Conservation (phyloP, 2,888 invertebrate species). For the Apamea crenata region DNA sequence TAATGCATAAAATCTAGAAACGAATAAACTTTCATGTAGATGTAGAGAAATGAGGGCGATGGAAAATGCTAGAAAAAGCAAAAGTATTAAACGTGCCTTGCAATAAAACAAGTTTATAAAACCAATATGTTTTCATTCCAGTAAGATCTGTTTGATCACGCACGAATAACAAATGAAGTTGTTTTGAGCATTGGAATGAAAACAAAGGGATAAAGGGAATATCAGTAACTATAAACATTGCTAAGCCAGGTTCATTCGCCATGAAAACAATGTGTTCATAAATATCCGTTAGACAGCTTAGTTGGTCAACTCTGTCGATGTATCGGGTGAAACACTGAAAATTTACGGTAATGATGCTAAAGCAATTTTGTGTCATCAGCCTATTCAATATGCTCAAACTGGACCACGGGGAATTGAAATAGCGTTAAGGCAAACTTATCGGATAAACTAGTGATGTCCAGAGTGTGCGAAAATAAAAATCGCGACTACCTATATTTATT, state of each 20-base stretch:
- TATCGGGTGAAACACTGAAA: constrained; percentile 62
- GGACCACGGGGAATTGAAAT: constrained; percentile 59
- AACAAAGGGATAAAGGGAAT: constrained; percentile 59
- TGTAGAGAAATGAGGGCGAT: background rate
- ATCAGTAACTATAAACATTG: constrained; percentile 63
- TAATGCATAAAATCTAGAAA: constrained; percentile 28
- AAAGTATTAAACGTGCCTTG: background rate
- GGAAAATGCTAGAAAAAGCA: background rate
- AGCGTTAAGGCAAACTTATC: constrained; percentile 17
- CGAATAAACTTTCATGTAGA: constrained; percentile 2
- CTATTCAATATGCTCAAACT: constrained; percentile 65
- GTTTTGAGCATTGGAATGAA: constrained; percentile 62
- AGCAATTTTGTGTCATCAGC: constrained; percentile 65
- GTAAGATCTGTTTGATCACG: constrained; percentile 42
- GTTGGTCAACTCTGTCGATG: constrained; percentile 63
- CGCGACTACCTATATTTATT: background rate
- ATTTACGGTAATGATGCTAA: constrained; percentile 68
- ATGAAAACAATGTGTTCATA: constrained; percentile 70
- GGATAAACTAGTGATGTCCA: constrained; percentile 21
- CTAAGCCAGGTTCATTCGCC: constrained; percentile 61
- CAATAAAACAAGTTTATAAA: constrained; percentile 23
- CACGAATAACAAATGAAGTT: constrained; percentile 62
- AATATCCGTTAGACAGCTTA: constrained; percentile 69
- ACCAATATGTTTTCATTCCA: constrained; percentile 50
- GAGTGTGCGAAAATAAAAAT: background rate